Evolutionary conservation across 2,797 vertebrate genomes (phyloP).

Genomic region (Clarias fuscus): DNA sequence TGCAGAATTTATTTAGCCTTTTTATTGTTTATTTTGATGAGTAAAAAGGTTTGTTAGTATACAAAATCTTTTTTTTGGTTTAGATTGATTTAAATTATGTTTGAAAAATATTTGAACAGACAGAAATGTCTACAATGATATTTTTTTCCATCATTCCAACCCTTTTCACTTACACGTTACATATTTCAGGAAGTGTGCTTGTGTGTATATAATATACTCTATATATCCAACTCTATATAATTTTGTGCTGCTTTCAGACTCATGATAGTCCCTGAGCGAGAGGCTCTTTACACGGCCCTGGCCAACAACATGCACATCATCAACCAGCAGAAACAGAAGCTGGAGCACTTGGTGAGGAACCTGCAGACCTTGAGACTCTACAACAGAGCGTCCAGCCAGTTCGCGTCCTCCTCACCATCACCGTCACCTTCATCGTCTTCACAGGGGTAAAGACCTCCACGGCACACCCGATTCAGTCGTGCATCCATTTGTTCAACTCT

Average conservation of each 20-base stretch:
- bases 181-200: background rate
- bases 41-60: too few species aligned
- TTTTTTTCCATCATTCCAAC: too few species aligned
- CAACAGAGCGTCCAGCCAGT: constrained; percentile 69
- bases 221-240: background rate
- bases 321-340: constrained; percentile 87
- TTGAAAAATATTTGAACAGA: too few species aligned
- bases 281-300: constrained; percentile 89
- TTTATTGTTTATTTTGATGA: too few species aligned
- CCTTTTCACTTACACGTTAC: background rate
- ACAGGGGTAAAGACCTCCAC: constrained; percentile 64
- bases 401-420: constrained; percentile 44
- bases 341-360: constrained; percentile 81
- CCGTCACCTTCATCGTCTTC: constrained; percentile 53
- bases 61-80: too few species aligned
- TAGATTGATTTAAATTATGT: too few species aligned
- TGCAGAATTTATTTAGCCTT: too few species aligned
- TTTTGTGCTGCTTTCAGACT: constrained; percentile 71
- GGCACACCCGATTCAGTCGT: background rate
- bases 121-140: too few species aligned
- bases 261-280: constrained; percentile 86
- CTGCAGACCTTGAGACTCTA: constrained; percentile 88
- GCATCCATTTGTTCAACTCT: background rate
- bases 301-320: constrained; percentile 94
- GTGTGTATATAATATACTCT: too few species aligned